These are phyloP conservation scores for Eristalis intricaria DNA, from an alignment of 2,888 invertebrate species.

Conservation along the genomic window DNA sequence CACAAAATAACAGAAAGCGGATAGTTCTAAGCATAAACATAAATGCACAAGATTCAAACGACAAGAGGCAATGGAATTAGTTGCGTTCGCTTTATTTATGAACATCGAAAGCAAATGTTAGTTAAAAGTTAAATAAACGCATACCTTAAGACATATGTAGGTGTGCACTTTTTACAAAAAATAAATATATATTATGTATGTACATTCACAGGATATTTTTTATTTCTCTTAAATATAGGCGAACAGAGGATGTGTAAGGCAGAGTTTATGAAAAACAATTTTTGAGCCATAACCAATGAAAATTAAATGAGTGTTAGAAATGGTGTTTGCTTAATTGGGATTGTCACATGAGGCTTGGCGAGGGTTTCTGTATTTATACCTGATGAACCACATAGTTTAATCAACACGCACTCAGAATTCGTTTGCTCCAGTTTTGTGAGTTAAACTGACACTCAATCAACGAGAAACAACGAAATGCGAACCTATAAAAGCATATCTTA, in stretches of 20 bases:
- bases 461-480: no score
- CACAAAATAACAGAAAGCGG: not conserved
- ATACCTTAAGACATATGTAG: not conserved
- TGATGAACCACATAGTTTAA: no score
- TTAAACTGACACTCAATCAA: no score
- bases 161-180: not conserved
- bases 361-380: no score
- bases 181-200: not conserved
- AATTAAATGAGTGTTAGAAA: no score
- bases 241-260: not conserved
- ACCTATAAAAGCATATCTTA: no score
- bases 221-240: not conserved
- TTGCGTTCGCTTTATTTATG: not conserved
- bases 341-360: no score
- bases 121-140: not conserved
- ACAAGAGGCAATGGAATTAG: not conserved
- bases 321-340: no score
- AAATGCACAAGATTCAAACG: not conserved
- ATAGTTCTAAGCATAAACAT: not conserved
- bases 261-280: no score
- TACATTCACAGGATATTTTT: not conserved
- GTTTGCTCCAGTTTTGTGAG: no score
- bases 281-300: no score
- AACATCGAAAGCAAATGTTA: conserved; percentile 13
- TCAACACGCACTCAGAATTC: no score